phyloP scores from a whole-genome alignment of 2,113 vertebrate species.

The Bungarus multicinctus region DNA sequence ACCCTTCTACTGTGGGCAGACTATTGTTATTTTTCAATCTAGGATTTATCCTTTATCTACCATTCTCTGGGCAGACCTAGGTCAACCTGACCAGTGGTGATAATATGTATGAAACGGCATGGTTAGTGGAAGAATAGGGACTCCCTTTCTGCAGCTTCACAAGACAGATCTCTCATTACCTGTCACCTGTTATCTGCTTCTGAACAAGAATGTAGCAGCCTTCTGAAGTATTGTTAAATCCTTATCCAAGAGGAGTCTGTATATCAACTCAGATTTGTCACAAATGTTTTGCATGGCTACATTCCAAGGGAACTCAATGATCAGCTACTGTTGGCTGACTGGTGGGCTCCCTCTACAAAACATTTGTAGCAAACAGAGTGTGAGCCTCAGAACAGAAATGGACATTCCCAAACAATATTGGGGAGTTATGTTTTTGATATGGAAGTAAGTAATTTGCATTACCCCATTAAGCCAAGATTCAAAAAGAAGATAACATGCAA shows the following conservation, averaged over 20 bases:
- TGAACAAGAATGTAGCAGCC: not conserved
- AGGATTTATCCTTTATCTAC: not conserved
- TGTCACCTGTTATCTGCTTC: not conserved
- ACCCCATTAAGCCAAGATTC: not conserved
- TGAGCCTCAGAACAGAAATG: not conserved
- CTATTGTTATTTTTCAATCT: not conserved
- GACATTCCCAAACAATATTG: not conserved
- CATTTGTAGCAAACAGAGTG: not conserved
- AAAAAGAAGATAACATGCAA: not conserved
- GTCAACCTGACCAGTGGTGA: not conserved
- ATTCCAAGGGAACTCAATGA: not conserved
- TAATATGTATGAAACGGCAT: not conserved
- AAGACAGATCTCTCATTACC: not conserved
- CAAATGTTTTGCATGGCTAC: not conserved
- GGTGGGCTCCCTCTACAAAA: not conserved
- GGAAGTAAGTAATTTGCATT: not conserved
- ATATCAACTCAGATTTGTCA: not conserved
- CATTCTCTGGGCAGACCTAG: not conserved
- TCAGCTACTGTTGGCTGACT: not conserved
- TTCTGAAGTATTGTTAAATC: not conserved
- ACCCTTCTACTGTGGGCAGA: not conserved
- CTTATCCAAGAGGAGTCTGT: not conserved
- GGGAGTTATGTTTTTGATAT: not conserved
- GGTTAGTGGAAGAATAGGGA: not conserved
- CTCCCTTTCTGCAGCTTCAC: not conserved